These are phyloP conservation scores for Cryptus viduatorius DNA, from an alignment of 2,888 invertebrate genomes.

Conservation along the genomic window DNA sequence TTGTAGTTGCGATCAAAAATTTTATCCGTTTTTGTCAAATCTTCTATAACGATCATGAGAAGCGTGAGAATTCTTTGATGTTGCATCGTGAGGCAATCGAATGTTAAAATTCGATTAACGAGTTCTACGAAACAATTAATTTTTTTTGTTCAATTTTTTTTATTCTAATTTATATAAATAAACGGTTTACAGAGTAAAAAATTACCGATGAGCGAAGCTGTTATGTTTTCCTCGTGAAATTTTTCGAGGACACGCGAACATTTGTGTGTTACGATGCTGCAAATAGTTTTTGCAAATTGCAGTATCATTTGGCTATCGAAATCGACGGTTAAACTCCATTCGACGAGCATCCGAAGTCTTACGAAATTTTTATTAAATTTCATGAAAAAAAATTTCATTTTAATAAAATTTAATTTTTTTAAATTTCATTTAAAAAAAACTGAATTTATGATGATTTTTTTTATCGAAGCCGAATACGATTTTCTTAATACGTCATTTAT, in stretches of 20 bases:
- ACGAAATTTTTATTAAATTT: background rate
- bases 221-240: conserved; percentile 71
- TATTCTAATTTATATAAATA: background rate
- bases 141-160: background rate
- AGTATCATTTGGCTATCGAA: conserved; percentile 70
- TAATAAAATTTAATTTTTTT: too few species aligned
- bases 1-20: conserved; percentile 62
- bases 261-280: conserved; percentile 69
- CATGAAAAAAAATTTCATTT: too few species aligned
- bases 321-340: conserved; percentile 70
- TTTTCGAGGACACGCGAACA: conserved; percentile 64
- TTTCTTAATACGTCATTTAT: too few species aligned
- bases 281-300: conserved; percentile 74
- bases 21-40: conserved; percentile 67
- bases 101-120: conserved; percentile 68
- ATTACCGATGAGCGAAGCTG: conserved; percentile 73
- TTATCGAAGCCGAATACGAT: background rate
- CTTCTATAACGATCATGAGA: conserved; percentile 74
- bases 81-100: conserved; percentile 70
- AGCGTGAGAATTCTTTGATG: conserved; percentile 78
- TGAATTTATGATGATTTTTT: too few species aligned
- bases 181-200: background rate
- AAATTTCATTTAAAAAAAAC: too few species aligned
- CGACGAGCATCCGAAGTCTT: conserved; percentile 77
- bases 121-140: conserved; percentile 70